Base-by-base conservation (phyloP, 2,888 invertebrate species). In the Leistus spinibarbis region DNA sequence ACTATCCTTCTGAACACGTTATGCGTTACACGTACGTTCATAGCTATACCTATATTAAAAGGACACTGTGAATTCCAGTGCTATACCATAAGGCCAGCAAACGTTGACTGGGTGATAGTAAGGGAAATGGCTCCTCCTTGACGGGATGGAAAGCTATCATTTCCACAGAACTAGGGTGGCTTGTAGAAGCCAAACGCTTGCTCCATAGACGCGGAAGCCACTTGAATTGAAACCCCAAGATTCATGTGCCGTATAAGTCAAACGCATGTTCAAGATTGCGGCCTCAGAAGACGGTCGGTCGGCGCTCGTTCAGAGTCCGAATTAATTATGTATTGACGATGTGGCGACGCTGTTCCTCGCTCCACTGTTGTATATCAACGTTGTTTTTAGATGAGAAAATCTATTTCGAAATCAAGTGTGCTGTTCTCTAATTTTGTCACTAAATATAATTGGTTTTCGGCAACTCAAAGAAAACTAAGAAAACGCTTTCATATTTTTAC, bases 211-310 rank as follows among this genome's bases (percentile, higher is more conserved):
- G 72, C 54, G 27, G 70, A 16, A 56, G 17, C 64, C 78, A 77
- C 79, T 80, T 79, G 79, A 80, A 80, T 80, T 79, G 79, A 78
- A 79, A 79, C 77, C 22, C 72, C 67, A 77, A 81, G 81, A 81
- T 80, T 79, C 79, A 81, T 81, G 79, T 78, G 79, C 77, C 79
- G 78, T 80, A 80, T 79, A 80, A 80, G 80, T 80, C 80, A 81
- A 77, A 77, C 76, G 78, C 80, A 80, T 78, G 76, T 70, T 74
- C 70, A 64, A 20, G n/a, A 64, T 24, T 24, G 27, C 22, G n/a
- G 9, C 16, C 27, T n/a, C 13, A 22, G 64, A 23, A 24, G 10
- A 64, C 64, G 23, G 23, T 16, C 2, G 76, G 72, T 75, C 76
- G 76, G 76, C 76, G 77, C 78, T 77, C 13, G 76, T 77, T 78